Evolutionary conservation across 2,888 invertebrate genomes (phyloP).

Genomic region (Bibio marci): DNA sequence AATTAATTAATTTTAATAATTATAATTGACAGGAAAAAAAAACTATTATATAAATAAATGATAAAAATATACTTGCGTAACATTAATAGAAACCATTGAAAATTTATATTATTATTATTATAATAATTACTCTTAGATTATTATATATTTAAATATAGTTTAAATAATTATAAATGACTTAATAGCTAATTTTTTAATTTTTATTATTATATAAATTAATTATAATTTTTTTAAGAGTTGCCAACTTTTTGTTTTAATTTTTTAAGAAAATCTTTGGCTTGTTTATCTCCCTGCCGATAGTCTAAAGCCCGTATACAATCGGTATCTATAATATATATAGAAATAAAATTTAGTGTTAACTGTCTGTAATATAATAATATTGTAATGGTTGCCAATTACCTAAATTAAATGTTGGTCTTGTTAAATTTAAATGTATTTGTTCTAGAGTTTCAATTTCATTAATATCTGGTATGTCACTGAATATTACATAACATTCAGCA

Average conservation of each 20-base stretch:
- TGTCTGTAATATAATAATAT: neutral
- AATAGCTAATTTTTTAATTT: too few species aligned
- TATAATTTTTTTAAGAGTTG: conserved; percentile 6
- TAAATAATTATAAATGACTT: too few species aligned
- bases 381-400: conserved; percentile 29
- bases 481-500: conserved; percentile 80
- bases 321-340: conserved; percentile 33
- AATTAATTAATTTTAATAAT: too few species aligned
- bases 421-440: conserved; percentile 56
- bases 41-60: too few species aligned
- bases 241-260: conserved; percentile 49
- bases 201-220: too few species aligned
- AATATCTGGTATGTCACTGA: conserved; percentile 52
- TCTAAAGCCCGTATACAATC: conserved; percentile 63
- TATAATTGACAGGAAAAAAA: too few species aligned
- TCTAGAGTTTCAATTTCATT: conserved; percentile 39
- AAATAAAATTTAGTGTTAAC: conserved; percentile 1
- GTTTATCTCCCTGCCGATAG: conserved; percentile 69
- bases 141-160: too few species aligned
- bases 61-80: too few species aligned
- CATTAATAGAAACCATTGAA: too few species aligned
- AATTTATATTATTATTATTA: too few species aligned
- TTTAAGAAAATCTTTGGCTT: conserved; percentile 77
- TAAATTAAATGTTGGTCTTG: conserved; percentile 42
- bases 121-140: too few species aligned